A percentile compares a stretch with the other conserved stretches of the same genome.
phyloP scores from a whole-genome alignment of 2,888 invertebrate species.

The Orthosia incerta region DNA sequence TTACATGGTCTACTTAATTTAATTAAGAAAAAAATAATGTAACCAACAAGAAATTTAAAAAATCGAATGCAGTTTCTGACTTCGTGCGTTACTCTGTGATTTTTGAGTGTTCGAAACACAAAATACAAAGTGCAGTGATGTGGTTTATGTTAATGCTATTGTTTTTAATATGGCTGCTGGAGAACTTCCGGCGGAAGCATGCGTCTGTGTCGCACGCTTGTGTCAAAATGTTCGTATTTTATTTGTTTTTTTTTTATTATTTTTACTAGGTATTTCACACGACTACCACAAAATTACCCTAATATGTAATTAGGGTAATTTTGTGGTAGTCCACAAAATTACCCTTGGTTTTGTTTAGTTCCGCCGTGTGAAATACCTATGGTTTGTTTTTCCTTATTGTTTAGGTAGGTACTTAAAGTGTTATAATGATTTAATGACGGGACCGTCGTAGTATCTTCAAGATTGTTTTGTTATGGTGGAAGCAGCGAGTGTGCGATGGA shows the following conservation, averaged over 20 bases:
- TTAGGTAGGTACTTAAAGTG: background rate
- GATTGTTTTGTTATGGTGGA: background rate
- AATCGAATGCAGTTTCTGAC: slow-evolving; percentile 52
- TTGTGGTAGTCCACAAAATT: background rate
- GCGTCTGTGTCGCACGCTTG: slow-evolving; percentile 82
- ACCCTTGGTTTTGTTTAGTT: too few relatives aligned
- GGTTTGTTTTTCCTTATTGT: background rate
- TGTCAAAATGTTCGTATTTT: slow-evolving; percentile 85
- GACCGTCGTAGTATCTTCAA: background rate
- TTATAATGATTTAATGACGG: background rate
- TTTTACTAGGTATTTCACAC: slow-evolving; percentile 35
- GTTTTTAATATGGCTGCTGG: slow-evolving; percentile 87
- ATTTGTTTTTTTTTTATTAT: slow-evolving; percentile 43
- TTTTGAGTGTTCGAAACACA: slow-evolving; percentile 54
- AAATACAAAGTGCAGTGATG: slow-evolving; percentile 75
- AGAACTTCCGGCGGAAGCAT: slow-evolving; percentile 85
- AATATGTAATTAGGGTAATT: slow-evolving; percentile 16
- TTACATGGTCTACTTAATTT: slow-evolving; percentile 30
- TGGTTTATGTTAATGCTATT: slow-evolving; percentile 85
- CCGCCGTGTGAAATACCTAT: slow-evolving; percentile 15
- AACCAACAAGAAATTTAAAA: background rate
- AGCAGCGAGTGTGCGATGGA: too few relatives aligned
- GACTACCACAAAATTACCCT: too few relatives aligned
- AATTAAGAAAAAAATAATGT: slow-evolving; percentile 5
- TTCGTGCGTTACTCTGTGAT: slow-evolving; percentile 60